Percentiles rank a stretch among this genome's conserved stretches.
These are phyloP conservation scores for Macquaria ambigua DNA, from an alignment of 2,113 vertebrate genomes.

Conservation along the genomic window DNA sequence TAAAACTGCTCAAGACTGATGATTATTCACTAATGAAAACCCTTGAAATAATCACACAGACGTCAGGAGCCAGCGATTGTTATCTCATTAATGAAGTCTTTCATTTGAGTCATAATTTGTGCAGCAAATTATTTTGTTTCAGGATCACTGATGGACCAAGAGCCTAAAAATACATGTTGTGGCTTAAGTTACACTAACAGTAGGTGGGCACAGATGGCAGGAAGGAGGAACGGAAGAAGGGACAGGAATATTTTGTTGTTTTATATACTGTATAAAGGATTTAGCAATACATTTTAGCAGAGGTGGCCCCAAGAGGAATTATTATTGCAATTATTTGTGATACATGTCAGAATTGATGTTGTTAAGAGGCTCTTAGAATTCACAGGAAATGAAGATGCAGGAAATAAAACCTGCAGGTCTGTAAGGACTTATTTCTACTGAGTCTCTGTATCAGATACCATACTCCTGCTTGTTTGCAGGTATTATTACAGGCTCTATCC, in stretches of 20 bases:
- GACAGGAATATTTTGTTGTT: neutral
- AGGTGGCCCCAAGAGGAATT: neutral
- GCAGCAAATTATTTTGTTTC: neutral
- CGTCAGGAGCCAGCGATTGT: constrained; percentile 17
- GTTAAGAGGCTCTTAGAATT: neutral
- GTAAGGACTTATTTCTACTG: neutral
- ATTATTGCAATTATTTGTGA: neutral
- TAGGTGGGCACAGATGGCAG: neutral
- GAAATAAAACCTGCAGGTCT: neutral
- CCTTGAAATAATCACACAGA: neutral
- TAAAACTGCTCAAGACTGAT: neutral
- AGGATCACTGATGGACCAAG: neutral
- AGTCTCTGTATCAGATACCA: neutral
- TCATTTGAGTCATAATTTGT: constrained; percentile 12
- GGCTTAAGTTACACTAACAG: neutral
- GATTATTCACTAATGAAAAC: constrained; percentile 5
- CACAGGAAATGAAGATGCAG: neutral
- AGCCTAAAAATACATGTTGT: neutral
- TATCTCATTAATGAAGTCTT: constrained; percentile 24
- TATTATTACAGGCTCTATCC: neutral
- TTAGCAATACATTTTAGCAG: neutral
- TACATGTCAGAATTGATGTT: neutral
- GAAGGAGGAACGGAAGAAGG: neutral
- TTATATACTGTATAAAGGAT: neutral
- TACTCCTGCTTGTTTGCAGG: neutral